Evolutionary conservation across 2,797 vertebrate genomes (phyloP), one percentile per base, ranked within the genome.

Genomic region (Sciaenops ocellatus): DNA sequence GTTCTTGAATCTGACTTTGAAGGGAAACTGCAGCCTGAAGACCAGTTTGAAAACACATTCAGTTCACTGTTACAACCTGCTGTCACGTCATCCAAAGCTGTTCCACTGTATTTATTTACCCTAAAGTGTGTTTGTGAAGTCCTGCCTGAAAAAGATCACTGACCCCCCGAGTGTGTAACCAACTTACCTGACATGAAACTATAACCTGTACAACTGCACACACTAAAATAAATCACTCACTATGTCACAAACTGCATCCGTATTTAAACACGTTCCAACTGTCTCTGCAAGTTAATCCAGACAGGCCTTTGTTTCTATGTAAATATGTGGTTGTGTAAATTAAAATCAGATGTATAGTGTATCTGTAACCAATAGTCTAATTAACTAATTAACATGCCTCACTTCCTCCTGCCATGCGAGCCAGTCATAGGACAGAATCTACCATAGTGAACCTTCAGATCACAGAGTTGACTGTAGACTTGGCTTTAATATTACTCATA

Each of bases 61-160:
- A 38, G 28, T 30, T 2, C n/a, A 22, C 17, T 1, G 0, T 20
- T 1, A n/a, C 24, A 60, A 30, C 34, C 54, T 24, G 9, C 51
- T 26, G 26, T 38, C 34, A 7, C 13, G 22, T 51, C 16, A 47
- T 28, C 48, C n/a, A 26, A 47, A 42, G 24, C 15, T 68, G 64
- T 68, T 67, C 56, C 42, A 62, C 57, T 46, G 62, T 87, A 90
- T 92, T 92, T 93, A 93, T 93, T 94, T 84, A 73, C 76, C 65
- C 72, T 69, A 69, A 69, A 26, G 34, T 28, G 62, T 76, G 81
- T 75, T 71, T 75, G 69, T 80, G 54, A 54, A 42, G 4, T 20
- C 5, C 12, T 47, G 51, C 24, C 34, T 38, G 34, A 34, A 34
- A 6, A 54, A 20, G 22, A 28, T 28, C 0, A 38, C 20, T 10